Percentiles rank a stretch among this genome's conserved stretches.
Conservation (phyloP, 2,797 vertebrate species). For the Rhincodon typus region DNA sequence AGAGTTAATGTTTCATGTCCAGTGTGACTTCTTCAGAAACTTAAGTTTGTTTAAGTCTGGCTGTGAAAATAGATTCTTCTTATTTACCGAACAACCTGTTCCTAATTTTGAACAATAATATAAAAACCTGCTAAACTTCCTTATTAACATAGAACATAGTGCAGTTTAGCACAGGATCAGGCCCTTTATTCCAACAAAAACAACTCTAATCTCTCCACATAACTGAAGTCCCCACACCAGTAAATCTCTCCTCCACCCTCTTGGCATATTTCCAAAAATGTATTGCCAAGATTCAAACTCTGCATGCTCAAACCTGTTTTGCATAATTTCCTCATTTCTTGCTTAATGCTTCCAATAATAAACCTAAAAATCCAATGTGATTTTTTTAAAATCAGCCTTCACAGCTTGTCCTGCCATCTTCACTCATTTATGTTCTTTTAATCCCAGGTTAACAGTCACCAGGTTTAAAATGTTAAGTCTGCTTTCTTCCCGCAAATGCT, state of each 20-base stretch:
- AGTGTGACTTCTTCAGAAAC: no score
- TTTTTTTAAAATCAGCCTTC: not conserved
- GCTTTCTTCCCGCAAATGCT: no score
- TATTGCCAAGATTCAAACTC: not conserved
- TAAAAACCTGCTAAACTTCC: not conserved
- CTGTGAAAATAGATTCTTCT: not conserved
- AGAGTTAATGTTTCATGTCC: no score
- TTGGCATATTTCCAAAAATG: not conserved
- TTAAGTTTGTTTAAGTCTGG: not conserved
- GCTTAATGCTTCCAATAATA: not conserved
- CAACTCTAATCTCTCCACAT: not conserved
- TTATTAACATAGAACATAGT: not conserved
- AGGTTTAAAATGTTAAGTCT: no score
- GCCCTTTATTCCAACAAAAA: no score
- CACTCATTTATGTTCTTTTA: not conserved
- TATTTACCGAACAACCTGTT: not conserved
- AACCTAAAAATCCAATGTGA: not conserved
- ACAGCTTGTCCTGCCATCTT: not conserved
- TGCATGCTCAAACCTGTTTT: not conserved
- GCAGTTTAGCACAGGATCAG: no score
- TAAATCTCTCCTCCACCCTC: not conserved
- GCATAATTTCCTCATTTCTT: not conserved
- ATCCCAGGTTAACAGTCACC: not conserved
- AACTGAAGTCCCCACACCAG: not conserved
- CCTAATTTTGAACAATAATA: not conserved